Evolutionary conservation across 2,888 invertebrate genomes (phyloP), one percentile per base, ranked within the genome.

Genomic region (Micropterix aruncella): DNA sequence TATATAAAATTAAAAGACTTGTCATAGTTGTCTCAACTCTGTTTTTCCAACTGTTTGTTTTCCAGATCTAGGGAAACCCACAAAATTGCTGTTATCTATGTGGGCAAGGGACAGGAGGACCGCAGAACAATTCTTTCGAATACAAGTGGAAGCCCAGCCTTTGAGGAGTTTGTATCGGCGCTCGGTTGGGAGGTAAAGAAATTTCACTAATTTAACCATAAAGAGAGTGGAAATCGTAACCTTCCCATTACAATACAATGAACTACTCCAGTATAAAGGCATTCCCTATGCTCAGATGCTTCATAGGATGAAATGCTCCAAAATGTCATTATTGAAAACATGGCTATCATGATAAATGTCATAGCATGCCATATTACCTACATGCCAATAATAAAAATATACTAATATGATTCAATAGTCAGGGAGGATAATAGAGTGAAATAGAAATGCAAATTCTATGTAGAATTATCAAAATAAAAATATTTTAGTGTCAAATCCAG

Each of bases 1-100:
- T n/a, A n/a, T n/a, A n/a, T n/a, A n/a, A n/a, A n/a, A n/a, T n/a
- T n/a, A n/a, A n/a, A n/a, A n/a, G n/a, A n/a, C n/a, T n/a, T n/a
- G n/a, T n/a, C n/a, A n/a, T n/a, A n/a, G n/a, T n/a, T n/a, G n/a
- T n/a, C n/a, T n/a, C n/a, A n/a, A n/a, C n/a, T n/a, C n/a, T n/a
- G n/a, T n/a, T n/a, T n/a, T n/a, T n/a, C n/a, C n/a, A n/a, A n/a
- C n/a, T 40, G 40, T 3, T n/a, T 9, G 12, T 48, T 50, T 40
- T 52, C 52, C 65, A 79, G 81, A 62, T 94, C 91, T 54, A 75
- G 94, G 9, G 93, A 94, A 61, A 91, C 92, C 1, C 94, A 95
- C 65, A 95, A 96, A 67, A 83, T 95, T 55, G 99, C 97, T 15
- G 92, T 99, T 41, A 92, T 99, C 56, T 99, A 95, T 65, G 96